A percentile compares a stretch with the other conserved stretches of the same genome.
Conservation (phyloP, 2,797 vertebrate species). For the Anniella stebbinsi region DNA sequence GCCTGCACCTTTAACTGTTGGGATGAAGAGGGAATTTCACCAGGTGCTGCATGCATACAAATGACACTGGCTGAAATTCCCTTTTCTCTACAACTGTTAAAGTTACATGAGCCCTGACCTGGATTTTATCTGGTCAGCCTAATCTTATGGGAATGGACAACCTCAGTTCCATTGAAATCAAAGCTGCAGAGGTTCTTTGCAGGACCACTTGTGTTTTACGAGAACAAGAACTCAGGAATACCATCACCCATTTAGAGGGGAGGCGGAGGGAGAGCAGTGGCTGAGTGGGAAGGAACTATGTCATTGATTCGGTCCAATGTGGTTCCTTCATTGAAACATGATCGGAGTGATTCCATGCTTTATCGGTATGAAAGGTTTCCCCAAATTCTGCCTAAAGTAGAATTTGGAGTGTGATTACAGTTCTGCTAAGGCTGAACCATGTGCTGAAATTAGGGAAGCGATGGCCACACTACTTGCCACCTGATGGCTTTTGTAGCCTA, state of each 20-base stretch:
- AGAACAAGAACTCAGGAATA: background rate
- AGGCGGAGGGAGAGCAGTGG: background rate
- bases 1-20: too few species aligned
- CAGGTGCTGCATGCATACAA: too few species aligned
- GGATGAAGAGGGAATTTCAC: too few species aligned
- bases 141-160: background rate
- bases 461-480: background rate
- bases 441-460: background rate
- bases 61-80: too few species aligned
- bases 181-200: background rate
- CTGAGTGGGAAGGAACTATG: background rate
- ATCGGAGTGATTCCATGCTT: background rate
- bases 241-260: background rate
- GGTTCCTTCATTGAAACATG: background rate
- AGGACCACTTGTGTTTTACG: background rate
- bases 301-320: too few species aligned
- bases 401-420: background rate
- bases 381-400: background rate
- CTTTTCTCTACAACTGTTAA: too few species aligned
- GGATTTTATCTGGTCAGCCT: too few species aligned
- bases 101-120: too few species aligned
- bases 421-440: background rate
- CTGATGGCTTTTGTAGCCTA: background rate
- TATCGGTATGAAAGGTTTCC: background rate
- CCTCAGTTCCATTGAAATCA: background rate